Conservation (phyloP, 2,113 vertebrate species). For the Chauna torquata region DNA sequence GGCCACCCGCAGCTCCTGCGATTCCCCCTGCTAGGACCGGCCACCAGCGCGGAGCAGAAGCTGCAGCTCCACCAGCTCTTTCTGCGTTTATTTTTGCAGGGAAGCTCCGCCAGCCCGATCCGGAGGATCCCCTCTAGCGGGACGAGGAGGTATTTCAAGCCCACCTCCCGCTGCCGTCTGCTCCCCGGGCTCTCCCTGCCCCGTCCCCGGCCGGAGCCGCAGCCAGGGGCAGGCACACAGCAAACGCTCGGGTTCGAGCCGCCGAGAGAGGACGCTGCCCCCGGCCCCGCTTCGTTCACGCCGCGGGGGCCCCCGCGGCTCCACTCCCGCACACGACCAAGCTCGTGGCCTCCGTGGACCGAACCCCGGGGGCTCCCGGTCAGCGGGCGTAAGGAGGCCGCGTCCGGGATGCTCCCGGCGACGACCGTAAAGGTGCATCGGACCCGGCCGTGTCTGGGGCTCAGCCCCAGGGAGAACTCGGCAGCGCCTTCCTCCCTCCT, state of each 20-base stretch:
- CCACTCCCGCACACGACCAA: background rate
- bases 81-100: too few relatives aligned
- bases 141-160: conserved; percentile 56
- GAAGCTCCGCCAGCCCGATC: background rate
- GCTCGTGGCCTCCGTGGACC: background rate
- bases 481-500: background rate
- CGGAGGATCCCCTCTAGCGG: conserved; percentile 68
- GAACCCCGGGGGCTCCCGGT: too few relatives aligned
- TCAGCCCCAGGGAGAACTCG: background rate
- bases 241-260: too few relatives aligned
- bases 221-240: background rate
- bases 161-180: background rate
- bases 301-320: background rate
- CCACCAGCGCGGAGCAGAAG: background rate
- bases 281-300: background rate
- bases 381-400: too few relatives aligned
- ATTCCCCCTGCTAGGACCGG: background rate
- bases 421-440: accelerated
- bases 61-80: too few relatives aligned
- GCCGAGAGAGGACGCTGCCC: background rate
- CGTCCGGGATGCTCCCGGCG: background rate
- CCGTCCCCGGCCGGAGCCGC: background rate
- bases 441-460: accelerated
- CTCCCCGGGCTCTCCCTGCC: background rate
- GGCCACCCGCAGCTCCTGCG: background rate